Base-by-base conservation (phyloP, 2,113 vertebrate species). In the Labrus mixtus region DNA sequence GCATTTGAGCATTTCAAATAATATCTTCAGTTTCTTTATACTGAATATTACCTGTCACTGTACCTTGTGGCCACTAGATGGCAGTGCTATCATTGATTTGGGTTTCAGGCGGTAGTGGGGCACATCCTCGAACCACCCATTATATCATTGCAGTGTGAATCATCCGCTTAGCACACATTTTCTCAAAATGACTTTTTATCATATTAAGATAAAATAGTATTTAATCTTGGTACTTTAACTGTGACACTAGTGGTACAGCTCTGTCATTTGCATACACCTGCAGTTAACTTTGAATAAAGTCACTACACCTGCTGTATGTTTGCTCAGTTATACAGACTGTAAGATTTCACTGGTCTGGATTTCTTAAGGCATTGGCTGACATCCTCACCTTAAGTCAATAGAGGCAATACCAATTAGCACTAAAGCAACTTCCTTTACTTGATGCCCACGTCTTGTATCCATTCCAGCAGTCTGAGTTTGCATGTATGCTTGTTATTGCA, bases 51-150 rank as follows among this genome's bases (percentile, higher is more conserved):
- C 29, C 29, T 33, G 29, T 22, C 45, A 1, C 11, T 55, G 41
- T 13, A 29, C 62, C 15, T n/a, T 55, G 1, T 57, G 25, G 56
- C 70, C 93, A 89, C 90, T 88, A 92, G 93, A 85, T 91, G 92
- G 79, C 90, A 90, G 60, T 86, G 55, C 85, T 88, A 50, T 50
- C 74, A 59, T 83, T 81, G 41, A 19, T 48, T 45, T 25, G 9
- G 68, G 60, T 48, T 22, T 6, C 48, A 16, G 6, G 39, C 48
- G 33, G 19, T 29, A 57, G 57, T 13, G 22, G 23, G 64, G 36
- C 1, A 3, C 57, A 33, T 50, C 60, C 45, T 66, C 12, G 29
- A 74, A 72, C 53, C 67, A n/a, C 70, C 37, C n/a, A n/a, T n/a
- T n/a, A n/a, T n/a, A n/a, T 68, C 29, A 46, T 72, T 33, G 33